Percentiles rank a stretch among this genome's conserved stretches.
phyloP scores from a whole-genome alignment of 37 sponge, comb jelly and placozoan species.

The Petrosia ficiformis region DNA sequence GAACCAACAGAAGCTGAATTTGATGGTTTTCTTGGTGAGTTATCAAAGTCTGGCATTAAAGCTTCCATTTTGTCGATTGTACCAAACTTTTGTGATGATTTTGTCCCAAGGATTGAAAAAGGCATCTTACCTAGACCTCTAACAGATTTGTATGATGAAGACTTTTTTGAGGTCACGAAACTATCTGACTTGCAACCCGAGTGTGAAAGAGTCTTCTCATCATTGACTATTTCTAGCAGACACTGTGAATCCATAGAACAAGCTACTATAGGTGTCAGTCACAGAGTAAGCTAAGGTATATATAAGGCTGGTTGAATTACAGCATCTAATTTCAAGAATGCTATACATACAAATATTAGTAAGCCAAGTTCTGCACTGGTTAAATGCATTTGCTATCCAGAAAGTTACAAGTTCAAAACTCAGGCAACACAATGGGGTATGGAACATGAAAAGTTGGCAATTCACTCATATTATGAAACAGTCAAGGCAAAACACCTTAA shows the following conservation, averaged over 20 bases:
- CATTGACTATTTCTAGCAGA: slow-evolving; percentile 14
- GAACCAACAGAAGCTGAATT: slow-evolving; percentile 23
- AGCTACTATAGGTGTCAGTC: slow-evolving; percentile 18
- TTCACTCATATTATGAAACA: slow-evolving; percentile 5
- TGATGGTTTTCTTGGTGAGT: slow-evolving; percentile 7
- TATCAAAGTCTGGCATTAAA: slow-evolving; percentile 18
- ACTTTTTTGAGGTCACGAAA: slow-evolving; percentile 14
- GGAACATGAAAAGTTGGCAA: slow-evolving; percentile 41
- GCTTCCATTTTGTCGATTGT: slow-evolving; percentile 40
- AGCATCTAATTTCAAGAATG: slow-evolving; percentile 50
- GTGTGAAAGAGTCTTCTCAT: slow-evolving; percentile 15
- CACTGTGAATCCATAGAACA: slow-evolving; percentile 15
- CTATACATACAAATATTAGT: slow-evolving; percentile 15
- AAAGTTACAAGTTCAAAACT: slow-evolving; percentile 10
- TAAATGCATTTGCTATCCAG: slow-evolving; percentile 44
- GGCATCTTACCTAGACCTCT: slow-evolving; percentile 33
- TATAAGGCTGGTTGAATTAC: slow-evolving; percentile 58
- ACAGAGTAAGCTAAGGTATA: slow-evolving; percentile 26
- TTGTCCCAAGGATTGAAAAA: slow-evolving; percentile 15
- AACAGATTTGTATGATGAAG: slow-evolving; percentile 25
- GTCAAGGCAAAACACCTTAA: not conserved
- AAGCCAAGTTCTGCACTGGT: slow-evolving; percentile 27
- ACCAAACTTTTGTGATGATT: slow-evolving; percentile 14
- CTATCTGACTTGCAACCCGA: slow-evolving; percentile 14
- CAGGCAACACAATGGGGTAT: slow-evolving; percentile 47